Evolutionary conservation across 2,888 invertebrate species (phyloP), one percentile per base, ranked within the genome.

Genomic region (Stenurella melanura): DNA sequence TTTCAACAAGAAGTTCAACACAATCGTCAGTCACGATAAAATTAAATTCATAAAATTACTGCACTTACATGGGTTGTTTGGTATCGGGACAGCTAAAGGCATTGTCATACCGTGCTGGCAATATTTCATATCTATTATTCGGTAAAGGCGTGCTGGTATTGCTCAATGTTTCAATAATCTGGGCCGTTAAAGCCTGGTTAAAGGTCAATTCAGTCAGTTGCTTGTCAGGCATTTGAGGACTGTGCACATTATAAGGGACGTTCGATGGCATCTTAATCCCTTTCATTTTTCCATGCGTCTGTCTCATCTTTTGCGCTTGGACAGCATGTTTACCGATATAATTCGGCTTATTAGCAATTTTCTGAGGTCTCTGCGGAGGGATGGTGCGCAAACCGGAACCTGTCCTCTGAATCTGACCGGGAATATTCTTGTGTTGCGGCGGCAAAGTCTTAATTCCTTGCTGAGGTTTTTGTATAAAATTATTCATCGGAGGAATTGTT

Each of bases 131-230:
- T 80, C 91, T 91, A 64, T 90, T 90, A 75, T 91, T 89, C 11
- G 91, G 91, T 60, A 91, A 83, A 17, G 81, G 78, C 10, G 80
- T 70, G 66, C 74, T 74, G 82, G 90, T 90, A 73, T 92, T 90
- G 83, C 91, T 92, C 77, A 91, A 88, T 38, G 93, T 92, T 83
- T 93, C 93, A 80, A 93, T 87, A 83, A 93, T 93, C 85, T 93
- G 92, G 26, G 93, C 93, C 1, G 93, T 93, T 73, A 93, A 86
- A 75, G 92, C 92, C 83, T 93, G 93, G 85, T 92, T 93, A 21
- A 92, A 92, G 9, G 92, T 92, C 18, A 92, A 90, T 86, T 92
- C 92, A 73, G 86, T 85, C 38, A 85, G 80, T 21, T 82, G 83
- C 66, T 80, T 74, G 18, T 83, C 82, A 0, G 84, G 79, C 68